phyloP scores from a whole-genome alignment of 2,113 vertebrate genomes.

The Condylura cristata region DNA sequence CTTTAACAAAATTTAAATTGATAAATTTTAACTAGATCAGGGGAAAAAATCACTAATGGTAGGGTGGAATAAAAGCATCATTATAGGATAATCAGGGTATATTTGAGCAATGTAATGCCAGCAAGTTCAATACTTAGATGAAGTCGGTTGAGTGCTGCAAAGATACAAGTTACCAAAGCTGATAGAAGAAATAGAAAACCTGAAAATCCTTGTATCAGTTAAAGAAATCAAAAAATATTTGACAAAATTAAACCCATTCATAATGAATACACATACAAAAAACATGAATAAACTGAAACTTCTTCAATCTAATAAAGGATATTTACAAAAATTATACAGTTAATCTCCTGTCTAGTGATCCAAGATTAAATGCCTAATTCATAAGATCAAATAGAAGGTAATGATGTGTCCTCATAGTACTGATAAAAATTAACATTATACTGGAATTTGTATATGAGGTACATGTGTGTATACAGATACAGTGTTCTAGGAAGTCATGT shows the following conservation, averaged over 20 bases:
- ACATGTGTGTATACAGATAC: neutral
- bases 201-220: neutral
- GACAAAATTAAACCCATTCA: neutral
- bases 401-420: neutral
- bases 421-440: neutral
- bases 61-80: neutral
- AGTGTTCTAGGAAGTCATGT: neutral
- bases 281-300: neutral
- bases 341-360: neutral
- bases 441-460: neutral
- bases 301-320: neutral
- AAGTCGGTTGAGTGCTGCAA: neutral
- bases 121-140: neutral
- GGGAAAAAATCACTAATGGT: neutral
- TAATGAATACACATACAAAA: neutral
- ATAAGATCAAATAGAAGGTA: neutral
- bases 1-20: neutral
- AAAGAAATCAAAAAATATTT: neutral
- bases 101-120: neutral
- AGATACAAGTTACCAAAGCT: neutral
- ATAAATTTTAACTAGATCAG: neutral
- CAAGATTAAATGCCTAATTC: neutral
- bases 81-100: conserved; percentile 4
- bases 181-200: conserved; percentile 20
- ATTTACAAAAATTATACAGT: neutral